phyloP scores from a whole-genome alignment of 2,113 vertebrate genomes.

The Mola mola region DNA sequence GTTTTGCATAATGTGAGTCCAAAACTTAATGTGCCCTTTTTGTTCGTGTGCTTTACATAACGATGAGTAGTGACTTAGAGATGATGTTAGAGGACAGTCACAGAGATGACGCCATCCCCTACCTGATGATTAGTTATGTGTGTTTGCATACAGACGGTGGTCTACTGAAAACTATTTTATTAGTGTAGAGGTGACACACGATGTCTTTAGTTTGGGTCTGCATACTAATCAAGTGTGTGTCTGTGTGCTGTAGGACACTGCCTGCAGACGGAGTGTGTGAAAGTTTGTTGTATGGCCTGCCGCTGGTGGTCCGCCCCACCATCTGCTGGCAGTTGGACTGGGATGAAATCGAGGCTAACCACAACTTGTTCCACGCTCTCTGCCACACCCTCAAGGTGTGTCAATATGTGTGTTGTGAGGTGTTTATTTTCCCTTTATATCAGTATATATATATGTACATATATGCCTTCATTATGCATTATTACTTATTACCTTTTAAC shows the following conservation, averaged over 20 bases:
- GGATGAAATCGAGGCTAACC: conserved; percentile 94
- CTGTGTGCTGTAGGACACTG: conserved; percentile 80
- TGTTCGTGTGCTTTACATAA: conserved; percentile 34
- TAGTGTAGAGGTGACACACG: not conserved
- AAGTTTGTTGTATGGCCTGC: conserved; percentile 89
- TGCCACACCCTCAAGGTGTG: conserved; percentile 87
- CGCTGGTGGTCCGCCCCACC: conserved; percentile 89
- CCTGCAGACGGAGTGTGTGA: conserved; percentile 88
- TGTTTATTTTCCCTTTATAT: too few relatives aligned
- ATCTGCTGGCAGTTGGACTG: conserved; percentile 95
- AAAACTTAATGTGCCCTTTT: too few relatives aligned
- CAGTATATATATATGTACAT: too few relatives aligned
- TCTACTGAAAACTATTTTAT: not conserved
- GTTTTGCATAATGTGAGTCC: conserved; percentile 32
- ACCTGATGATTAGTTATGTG: conserved; percentile 5
- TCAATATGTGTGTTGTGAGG: too few relatives aligned
- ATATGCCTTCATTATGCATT: too few relatives aligned
- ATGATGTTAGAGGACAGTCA: conserved; percentile 19
- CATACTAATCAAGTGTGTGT: not conserved
- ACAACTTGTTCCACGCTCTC: conserved; percentile 90
- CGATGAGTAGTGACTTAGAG: conserved; percentile 29
- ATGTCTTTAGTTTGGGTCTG: not conserved
- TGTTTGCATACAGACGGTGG: not conserved
- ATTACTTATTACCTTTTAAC: too few relatives aligned
- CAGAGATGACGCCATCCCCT: conserved; percentile 33